These are phyloP conservation scores for Polydrusus pterygomalis DNA, from an alignment of 2,888 invertebrate genomes.

Conservation along the genomic window DNA sequence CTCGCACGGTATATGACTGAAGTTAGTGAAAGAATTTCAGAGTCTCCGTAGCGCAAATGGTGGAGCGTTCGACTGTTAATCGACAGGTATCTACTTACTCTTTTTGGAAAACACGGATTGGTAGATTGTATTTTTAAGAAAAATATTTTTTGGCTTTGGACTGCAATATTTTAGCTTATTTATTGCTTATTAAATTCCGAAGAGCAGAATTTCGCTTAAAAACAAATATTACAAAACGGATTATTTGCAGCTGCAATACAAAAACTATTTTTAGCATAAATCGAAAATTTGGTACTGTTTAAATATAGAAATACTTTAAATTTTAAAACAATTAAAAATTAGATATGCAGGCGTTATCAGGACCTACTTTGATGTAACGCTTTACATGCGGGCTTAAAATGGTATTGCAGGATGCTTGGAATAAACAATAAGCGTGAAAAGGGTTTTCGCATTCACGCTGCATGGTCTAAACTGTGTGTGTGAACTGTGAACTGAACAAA, in stretches of 20 bases:
- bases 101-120: too few relatives aligned
- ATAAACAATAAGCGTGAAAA: conserved; percentile 26
- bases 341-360: conserved; percentile 42
- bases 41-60: too few relatives aligned
- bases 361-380: conserved; percentile 26
- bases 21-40: too few relatives aligned
- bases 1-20: too few relatives aligned
- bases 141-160: too few relatives aligned
- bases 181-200: too few relatives aligned
- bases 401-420: conserved; percentile 30
- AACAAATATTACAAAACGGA: background rate
- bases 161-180: too few relatives aligned
- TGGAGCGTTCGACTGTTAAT: too few relatives aligned
- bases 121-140: too few relatives aligned
- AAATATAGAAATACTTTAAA: conserved; percentile 12
- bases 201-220: background rate
- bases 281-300: background rate
- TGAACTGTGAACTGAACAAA: too few relatives aligned
- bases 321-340: conserved; percentile 22
- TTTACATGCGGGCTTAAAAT: conserved; percentile 41
- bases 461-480: background rate
- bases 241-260: background rate
- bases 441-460: conserved; percentile 30
- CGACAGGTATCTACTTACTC: too few relatives aligned
- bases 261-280: background rate